Base-by-base conservation (phyloP, 2,113 vertebrate species). In the Oryctolagus cuniculus region DNA sequence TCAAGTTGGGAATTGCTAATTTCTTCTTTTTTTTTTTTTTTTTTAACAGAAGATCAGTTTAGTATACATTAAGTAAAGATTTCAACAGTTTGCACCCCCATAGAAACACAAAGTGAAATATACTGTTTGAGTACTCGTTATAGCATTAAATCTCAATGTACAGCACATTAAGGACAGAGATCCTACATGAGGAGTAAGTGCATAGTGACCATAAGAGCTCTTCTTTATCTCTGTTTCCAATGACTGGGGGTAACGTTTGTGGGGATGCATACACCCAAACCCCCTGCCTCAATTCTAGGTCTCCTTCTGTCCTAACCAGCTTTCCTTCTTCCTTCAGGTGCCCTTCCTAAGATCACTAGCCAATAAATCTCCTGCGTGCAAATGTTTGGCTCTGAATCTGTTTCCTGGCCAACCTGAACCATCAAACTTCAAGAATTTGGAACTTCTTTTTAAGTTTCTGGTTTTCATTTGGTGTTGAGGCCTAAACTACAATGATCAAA, bases 401-500 rank as follows among this genome's bases (percentile, higher is more conserved):
- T 90, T 96, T 95, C 49, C 53, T 91, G 72, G 53, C 27, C 70
- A 95, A 87, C 8, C 6, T 36, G 29, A 44, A 82, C 10, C n/a
- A 87, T 85, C 44, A 90, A 61, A 91, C 1, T 21, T 64, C 69
- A 38, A 82, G 29, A 29, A 53, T 93, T 67, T 89, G 38, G 58
- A 96, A 87, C 0, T 29, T 34, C 63, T 66, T 87, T 51, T 69
- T n/a, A 58, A n/a, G 38, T 93, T 97, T 95, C 83, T 90, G 75
- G 34, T 83, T 96, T 96, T 69, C 67, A 78, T 93, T 95, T 94
- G 75, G 5, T 93, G 84, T 38, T 85, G 31, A 90, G 36, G 85
- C 13, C 1, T 66, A 96, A 96, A 96, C 63, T 89, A 72, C 63
- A 80, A n/a, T 81, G 55, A 94, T 91, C 91, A 93, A 94, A 90